Base-by-base conservation (phyloP, 1,140 invertebrate genomes). In the Trichonephila inaurata region DNA sequence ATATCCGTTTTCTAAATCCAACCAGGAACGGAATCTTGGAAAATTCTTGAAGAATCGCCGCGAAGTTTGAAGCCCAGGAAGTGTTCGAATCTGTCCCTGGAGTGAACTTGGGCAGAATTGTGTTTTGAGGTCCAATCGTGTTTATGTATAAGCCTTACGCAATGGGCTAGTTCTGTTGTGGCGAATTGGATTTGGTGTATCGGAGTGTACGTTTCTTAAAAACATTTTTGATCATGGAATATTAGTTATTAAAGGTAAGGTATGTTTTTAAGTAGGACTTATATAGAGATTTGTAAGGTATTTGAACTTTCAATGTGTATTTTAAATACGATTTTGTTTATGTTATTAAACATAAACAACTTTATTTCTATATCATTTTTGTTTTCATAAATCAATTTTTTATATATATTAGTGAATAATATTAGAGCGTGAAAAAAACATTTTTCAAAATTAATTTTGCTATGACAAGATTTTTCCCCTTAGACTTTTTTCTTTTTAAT, bases 1-100 rank as follows among this genome's bases (percentile, higher is more conserved):
- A 92, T 92, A 92, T 92, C 91, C 91, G 91, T 33, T 92, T 51
- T 87, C 91, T 72, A 92, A 64, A 92, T 92, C 91, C 83, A 62
- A 72, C 82, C 82, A 61, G 83, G 64, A 87, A 81, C 61, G 64
- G 82, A 86, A 87, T 92, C 91, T 92, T 92, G 40, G 62, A 92
- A 92, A 92, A 92, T 92, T 92, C 91, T 92, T 92, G 44, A 87
- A 77, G 91, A 72, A 86, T 77, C 64, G 28, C 64, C 82, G 61
- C 64, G 40, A 91, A 92, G 91, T 92, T 92, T 92, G 61, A 87
- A 81, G 61, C 66, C 44, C 83, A 28, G 83, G 82, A 77, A 92
- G 61, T 85, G 24, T 69, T 86, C 21, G 82, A 7, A 92, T 92
- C 16, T 62, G 28, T 92, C 91, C 91, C 83, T 28, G 16, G 91